Conservation (phyloP, 2,888 invertebrate genomes). For the Drosophila paranaensis region DNA sequence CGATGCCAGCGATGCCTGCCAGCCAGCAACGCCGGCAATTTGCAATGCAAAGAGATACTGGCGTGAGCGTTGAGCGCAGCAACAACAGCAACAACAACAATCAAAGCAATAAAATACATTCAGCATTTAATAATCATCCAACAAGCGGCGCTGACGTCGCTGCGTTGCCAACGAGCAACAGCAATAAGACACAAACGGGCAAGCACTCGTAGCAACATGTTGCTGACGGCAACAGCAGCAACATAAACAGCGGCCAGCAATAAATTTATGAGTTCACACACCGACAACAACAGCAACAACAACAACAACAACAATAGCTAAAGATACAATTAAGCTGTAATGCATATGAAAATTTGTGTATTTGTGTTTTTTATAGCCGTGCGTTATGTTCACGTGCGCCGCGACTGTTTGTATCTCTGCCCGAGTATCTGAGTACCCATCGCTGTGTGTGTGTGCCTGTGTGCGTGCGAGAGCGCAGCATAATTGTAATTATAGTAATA, state of each 20-base stretch:
- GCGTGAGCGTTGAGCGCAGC: slow-evolving; percentile 24
- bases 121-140: slow-evolving; percentile 77
- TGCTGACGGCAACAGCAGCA: slow-evolving; percentile 21
- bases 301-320: slow-evolving; percentile 39
- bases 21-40: slow-evolving; percentile 69
- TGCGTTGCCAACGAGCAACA: slow-evolving; percentile 52
- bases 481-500: slow-evolving; percentile 84
- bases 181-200: slow-evolving; percentile 32
- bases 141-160: slow-evolving; percentile 39
- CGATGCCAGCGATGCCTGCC: slow-evolving; percentile 32
- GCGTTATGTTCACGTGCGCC: slow-evolving; percentile 74
- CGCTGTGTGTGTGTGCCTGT: slow-evolving; percentile 11
- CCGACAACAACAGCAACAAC: slow-evolving; percentile 36
- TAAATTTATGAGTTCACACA: slow-evolving; percentile 76
- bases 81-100: slow-evolving; percentile 46
- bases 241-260: slow-evolving; percentile 39
- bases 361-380: slow-evolving; percentile 71
- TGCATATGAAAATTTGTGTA: slow-evolving; percentile 74
- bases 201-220: slow-evolving; percentile 18
- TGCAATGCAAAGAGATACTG: slow-evolving; percentile 69
- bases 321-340: slow-evolving; percentile 75
- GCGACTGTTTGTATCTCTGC: slow-evolving; percentile 62
- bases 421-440: slow-evolving; percentile 25
- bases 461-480: slow-evolving; percentile 59
- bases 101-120: slow-evolving; percentile 78